Base-by-base conservation (phyloP, 2,888 invertebrate species). In the Lottia gigantea region DNA sequence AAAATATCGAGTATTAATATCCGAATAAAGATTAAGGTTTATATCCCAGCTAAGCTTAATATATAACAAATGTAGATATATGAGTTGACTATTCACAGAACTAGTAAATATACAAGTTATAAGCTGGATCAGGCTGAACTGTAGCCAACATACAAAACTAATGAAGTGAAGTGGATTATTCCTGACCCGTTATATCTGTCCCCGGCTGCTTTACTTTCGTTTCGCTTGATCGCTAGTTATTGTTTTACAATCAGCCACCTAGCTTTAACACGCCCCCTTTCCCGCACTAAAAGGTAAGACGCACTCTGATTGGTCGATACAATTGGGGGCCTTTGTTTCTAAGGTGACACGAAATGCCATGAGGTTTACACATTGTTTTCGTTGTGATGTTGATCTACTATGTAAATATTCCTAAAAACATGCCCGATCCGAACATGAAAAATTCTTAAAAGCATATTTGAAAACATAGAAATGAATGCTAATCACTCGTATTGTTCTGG, bases 361-460 rank as follows among this genome's bases (percentile, higher is more conserved):
- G 23, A 55, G 55, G 19, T 14, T 23, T 23, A 23, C 19, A 55
- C 55, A 55, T 55, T 55, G 55, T 55, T 55, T 55, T 55, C 23
- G 23, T 55, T 55, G 55, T 55, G 55, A 23, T 55, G 19, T 55
- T 55, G 55, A 55, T 55, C 55, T 23, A 12, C 23, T 12, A 55
- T 55, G 55, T 55, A 55, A 55, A 55, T 55, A 55, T 55, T 55
- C 55, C 55, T 55, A 55, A 55, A 40, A 55, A 55, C 55, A 55
- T 55, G 55, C 55, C 55, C 55, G 11, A 23, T 55, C 55, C 19
- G 19, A 55, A 11, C 55, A 23, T 55, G 11, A 55, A 40, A 40
- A 40, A 19, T 23, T 55, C 23, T 23, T 55, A 55, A 55, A 55
- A 55, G 23, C 55, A 23, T 19, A 55, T 55, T 23, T 14, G 40